These are phyloP conservation scores for Lophius americanus DNA, from an alignment of 2,797 vertebrate genomes.

Conservation along the genomic window DNA sequence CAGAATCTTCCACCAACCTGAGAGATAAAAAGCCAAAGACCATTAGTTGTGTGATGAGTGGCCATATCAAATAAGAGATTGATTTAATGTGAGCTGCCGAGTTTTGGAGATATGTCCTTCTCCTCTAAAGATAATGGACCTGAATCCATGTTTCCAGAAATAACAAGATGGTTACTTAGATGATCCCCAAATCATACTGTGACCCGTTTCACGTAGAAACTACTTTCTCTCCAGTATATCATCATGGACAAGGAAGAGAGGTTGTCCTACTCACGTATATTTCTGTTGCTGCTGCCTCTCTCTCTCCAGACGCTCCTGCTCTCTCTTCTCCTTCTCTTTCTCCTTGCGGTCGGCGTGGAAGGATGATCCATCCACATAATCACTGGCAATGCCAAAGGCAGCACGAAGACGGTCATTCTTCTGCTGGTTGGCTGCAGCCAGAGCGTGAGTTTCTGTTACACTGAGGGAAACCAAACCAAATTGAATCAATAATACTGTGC, in stretches of 20 bases:
- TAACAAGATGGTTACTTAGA: too few species aligned
- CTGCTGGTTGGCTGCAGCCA: conserved; percentile 93
- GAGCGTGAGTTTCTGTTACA: conserved; percentile 90
- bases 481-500: not conserved
- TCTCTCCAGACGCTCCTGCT: conserved; percentile 83
- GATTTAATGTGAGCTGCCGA: too few species aligned
- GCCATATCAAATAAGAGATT: too few species aligned
- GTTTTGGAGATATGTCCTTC: too few species aligned
- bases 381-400: conserved; percentile 90
- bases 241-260: too few species aligned
- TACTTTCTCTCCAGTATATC: too few species aligned
- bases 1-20: conserved; percentile 84
- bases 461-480: conserved; percentile 62
- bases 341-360: conserved; percentile 91
- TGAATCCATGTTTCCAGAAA: too few species aligned
- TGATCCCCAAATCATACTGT: too few species aligned
- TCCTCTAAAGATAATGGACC: too few species aligned
- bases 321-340: conserved; percentile 83
- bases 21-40: not conserved
- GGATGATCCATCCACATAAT: conserved; percentile 92
- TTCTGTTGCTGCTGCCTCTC: conserved; percentile 82
- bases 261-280: conserved; percentile 73
- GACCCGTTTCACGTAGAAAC: too few species aligned
- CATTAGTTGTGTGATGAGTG: not conserved
- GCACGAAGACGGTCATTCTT: conserved; percentile 91